Percentiles rank a stretch among this genome's conserved stretches.
Evolutionary conservation across 2,113 vertebrate species (phyloP).

Genomic region (Apeltes quadracus): DNA sequence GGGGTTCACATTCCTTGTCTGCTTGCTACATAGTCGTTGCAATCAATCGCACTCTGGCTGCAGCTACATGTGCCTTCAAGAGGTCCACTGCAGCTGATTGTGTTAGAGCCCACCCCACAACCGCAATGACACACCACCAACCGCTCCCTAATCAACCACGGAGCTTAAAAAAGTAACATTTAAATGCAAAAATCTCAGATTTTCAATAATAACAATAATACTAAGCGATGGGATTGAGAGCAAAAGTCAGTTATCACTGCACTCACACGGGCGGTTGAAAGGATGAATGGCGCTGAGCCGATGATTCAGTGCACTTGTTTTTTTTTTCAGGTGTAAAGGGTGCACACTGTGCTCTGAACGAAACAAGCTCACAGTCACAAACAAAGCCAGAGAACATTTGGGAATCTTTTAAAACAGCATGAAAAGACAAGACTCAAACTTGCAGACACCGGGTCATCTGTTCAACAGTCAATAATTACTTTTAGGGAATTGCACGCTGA

Average conservation of each 20-base stretch:
- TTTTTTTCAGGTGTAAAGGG: neutral
- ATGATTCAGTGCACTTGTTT: neutral
- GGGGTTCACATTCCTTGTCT: neutral
- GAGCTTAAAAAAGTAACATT: neutral
- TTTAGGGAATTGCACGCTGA: neutral
- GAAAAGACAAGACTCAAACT: neutral
- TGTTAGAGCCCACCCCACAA: neutral
- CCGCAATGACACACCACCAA: neutral
- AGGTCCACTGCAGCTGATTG: conserved; percentile 9
- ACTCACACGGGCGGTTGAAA: neutral
- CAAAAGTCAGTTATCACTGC: neutral
- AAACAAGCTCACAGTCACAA: neutral
- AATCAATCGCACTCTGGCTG: conserved; percentile 7
- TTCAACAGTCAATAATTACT: neutral
- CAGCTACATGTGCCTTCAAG: conserved; percentile 10
- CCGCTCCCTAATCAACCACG: conserved; percentile 5
- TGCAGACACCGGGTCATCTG: neutral
- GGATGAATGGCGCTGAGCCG: neutral
- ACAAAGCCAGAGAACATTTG: neutral
- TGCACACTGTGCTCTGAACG: neutral
- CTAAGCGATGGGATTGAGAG: neutral
- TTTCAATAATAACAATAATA: neutral
- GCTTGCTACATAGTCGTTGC: neutral
- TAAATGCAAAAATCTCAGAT: neutral
- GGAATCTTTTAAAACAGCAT: neutral